Percentiles rank a stretch among this genome's conserved stretches.
phyloP scores from a whole-genome alignment of 2,797 vertebrate species.

The Philypnodon macrostomus region DNA sequence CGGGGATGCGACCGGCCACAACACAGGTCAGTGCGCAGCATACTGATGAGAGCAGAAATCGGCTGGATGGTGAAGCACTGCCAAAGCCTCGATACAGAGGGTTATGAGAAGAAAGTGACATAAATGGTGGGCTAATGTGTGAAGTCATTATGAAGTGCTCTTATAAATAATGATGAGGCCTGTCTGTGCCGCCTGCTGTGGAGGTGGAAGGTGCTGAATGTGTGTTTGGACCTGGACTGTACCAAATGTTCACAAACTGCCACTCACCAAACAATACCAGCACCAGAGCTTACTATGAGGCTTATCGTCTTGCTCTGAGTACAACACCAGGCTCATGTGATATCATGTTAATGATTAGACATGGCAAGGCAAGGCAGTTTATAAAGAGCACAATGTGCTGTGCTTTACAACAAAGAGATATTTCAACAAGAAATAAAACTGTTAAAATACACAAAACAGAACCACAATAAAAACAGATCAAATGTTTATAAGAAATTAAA shows the following conservation, averaged over 20 bases:
- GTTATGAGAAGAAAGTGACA: constrained; percentile 22
- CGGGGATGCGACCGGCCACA: constrained; percentile 32
- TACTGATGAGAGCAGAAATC: constrained; percentile 39
- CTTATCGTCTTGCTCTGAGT: too few relatives aligned
- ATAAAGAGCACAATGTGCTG: too few relatives aligned
- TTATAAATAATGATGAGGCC: constrained; percentile 62
- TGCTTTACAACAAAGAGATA: too few relatives aligned
- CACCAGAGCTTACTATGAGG: background rate
- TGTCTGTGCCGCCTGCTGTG: constrained; percentile 59
- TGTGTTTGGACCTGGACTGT: constrained; percentile 57
- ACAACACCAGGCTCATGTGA: too few relatives aligned
- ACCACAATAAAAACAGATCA: too few relatives aligned
- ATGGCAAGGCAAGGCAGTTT: too few relatives aligned
- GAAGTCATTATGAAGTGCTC: constrained; percentile 48
- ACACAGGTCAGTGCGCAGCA: constrained; percentile 28
- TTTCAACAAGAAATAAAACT: too few relatives aligned
- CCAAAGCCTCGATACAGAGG: constrained; percentile 26
- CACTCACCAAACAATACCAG: constrained; percentile 46
- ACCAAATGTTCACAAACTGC: constrained; percentile 62
- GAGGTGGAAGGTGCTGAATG: constrained; percentile 56
- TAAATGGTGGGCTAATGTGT: constrained; percentile 25
- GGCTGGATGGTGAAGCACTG: constrained; percentile 29
- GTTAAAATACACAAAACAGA: too few relatives aligned
- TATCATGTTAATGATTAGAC: too few relatives aligned
- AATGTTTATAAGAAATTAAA: too few relatives aligned